Evolutionary conservation across 2,797 vertebrate species (phyloP).

Genomic region (Numenius phaeopus): DNA sequence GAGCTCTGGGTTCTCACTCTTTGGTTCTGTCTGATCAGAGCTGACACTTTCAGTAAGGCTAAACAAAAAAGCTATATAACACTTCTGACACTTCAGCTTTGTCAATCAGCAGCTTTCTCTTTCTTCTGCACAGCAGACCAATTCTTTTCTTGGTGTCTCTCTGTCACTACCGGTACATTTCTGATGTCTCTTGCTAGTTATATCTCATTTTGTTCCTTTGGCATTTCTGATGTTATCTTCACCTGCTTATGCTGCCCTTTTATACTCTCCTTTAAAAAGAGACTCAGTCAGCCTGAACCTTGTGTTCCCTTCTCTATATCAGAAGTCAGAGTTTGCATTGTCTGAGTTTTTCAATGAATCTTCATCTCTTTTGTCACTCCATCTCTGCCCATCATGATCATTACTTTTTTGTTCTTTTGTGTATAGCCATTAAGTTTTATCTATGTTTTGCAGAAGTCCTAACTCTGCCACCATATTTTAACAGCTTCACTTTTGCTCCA

Average conservation of each 20-base stretch:
- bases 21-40: not conserved
- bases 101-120: not conserved
- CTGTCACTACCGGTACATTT: not conserved
- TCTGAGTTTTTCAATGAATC: not conserved
- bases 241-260: not conserved
- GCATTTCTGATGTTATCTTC: slow-evolving; percentile 36
- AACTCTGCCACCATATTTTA: not conserved
- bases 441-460: not conserved
- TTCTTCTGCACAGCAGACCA: not conserved
- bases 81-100: not conserved
- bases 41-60: not conserved
- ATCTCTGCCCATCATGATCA: not conserved
- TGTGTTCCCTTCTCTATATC: not conserved
- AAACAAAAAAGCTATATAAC: not conserved
- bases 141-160: not conserved
- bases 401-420: not conserved
- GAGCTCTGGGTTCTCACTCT: not conserved
- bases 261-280: not conserved
- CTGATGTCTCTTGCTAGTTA: not conserved
- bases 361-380: not conserved
- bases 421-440: not conserved
- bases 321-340: not conserved
- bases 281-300: not conserved
- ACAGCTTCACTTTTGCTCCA: not conserved
- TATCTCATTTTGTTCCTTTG: slow-evolving; percentile 19